Percentiles rank a stretch among this genome's conserved stretches.
Conservation (phyloP, 2,797 vertebrate genomes). For the Silurus aristotelis region DNA sequence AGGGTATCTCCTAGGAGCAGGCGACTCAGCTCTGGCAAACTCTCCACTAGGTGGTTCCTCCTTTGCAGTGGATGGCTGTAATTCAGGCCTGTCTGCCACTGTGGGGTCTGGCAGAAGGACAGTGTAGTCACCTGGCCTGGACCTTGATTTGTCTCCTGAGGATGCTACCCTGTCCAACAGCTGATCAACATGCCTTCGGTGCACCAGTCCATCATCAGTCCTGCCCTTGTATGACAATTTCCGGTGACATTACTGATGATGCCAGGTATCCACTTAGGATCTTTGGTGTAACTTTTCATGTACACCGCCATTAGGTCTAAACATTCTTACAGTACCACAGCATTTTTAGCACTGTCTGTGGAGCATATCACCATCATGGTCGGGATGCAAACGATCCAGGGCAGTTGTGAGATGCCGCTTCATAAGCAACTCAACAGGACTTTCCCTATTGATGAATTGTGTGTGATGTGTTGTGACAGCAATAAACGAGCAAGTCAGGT, state of each 20-base stretch:
- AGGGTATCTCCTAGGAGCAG: neutral
- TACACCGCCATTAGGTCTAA: neutral
- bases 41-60: too few species aligned
- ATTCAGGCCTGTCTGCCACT: too few species aligned
- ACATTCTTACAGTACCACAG: neutral
- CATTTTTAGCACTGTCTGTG: neutral
- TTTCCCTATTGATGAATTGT: neutral
- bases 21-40: too few species aligned
- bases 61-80: too few species aligned
- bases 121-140: too few species aligned
- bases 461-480: neutral
- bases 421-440: neutral
- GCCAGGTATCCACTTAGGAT: neutral
- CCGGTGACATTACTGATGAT: neutral
- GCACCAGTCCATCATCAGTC: neutral
- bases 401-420: neutral
- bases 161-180: neutral
- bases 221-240: neutral
- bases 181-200: neutral
- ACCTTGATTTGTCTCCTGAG: too few species aligned
- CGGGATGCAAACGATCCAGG: neutral
- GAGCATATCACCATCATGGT: neutral
- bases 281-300: neutral
- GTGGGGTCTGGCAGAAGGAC: too few species aligned
- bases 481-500: neutral